These are phyloP conservation scores for Bos taurus DNA, from an alignment of 2,113 vertebrate genomes.

Conservation along the genomic window DNA sequence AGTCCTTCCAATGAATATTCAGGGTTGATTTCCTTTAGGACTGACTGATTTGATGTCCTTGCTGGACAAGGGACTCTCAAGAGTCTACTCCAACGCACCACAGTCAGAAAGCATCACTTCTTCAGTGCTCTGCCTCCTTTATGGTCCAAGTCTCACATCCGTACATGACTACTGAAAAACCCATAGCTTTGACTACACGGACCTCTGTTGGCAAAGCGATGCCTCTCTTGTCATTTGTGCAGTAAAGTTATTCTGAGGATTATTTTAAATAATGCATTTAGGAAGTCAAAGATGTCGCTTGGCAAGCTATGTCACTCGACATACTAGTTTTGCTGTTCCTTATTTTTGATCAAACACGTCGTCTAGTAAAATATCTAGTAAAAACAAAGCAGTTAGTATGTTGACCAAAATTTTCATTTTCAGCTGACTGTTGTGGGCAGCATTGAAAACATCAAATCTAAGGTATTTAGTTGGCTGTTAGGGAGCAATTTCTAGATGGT, in stretches of 20 bases:
- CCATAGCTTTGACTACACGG: not conserved
- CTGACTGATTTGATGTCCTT: not conserved
- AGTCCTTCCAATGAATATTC: not conserved
- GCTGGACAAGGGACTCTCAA: not conserved
- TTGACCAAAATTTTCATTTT: constrained; percentile 34
- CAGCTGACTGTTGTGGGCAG: not conserved
- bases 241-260: not conserved
- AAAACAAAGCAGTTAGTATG: not conserved
- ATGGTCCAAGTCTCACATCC: not conserved
- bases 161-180: not conserved
- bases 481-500: not conserved
- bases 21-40: not conserved
- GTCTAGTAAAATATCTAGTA: not conserved
- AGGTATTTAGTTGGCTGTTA: not conserved
- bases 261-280: not conserved
- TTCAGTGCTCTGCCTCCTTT: not conserved
- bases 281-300: not conserved
- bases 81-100: not conserved
- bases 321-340: not conserved
- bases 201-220: not conserved
- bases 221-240: not conserved
- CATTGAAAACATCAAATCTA: not conserved
- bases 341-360: not conserved
- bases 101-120: not conserved
- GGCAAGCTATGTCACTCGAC: not conserved